Conservation (phyloP, 2,113 vertebrate genomes). For the Leptodactylus fuscus region DNA sequence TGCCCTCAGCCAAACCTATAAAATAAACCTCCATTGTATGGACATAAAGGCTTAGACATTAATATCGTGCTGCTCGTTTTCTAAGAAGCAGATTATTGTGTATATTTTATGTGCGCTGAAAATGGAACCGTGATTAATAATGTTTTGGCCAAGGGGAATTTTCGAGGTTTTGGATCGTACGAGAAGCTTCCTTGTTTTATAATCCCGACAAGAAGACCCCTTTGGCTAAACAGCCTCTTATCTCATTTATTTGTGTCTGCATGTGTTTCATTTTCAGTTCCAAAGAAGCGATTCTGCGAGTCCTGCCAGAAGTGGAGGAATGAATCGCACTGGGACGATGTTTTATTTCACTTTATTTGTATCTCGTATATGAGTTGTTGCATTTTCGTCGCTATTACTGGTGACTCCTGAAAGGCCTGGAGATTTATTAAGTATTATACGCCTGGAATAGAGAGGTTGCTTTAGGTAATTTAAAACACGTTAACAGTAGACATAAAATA, state of each 20-base stretch:
- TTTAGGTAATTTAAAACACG: conserved; percentile 60
- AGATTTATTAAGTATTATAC: conserved; percentile 59
- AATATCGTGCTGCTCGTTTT: background rate
- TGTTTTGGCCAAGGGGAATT: conserved; percentile 57
- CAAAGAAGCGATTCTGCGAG: background rate
- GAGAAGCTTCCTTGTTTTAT: conserved; percentile 60
- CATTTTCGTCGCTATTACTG: conserved; percentile 44
- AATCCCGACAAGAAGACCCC: conserved; percentile 58
- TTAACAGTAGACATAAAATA: conserved; percentile 60
- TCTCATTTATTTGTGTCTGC: conserved; percentile 55
- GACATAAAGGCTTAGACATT: too few relatives aligned
- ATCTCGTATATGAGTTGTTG: conserved; percentile 32
- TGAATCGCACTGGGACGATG: conserved; percentile 15
- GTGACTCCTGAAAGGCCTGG: conserved; percentile 44
- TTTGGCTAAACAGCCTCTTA: conserved; percentile 57
- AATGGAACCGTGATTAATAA: conserved; percentile 61
- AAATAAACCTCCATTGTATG: too few relatives aligned
- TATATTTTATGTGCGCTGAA: conserved; percentile 57
- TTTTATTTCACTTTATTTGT: conserved; percentile 38
- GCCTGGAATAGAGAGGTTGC: conserved; percentile 43
- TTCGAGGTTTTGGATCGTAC: conserved; percentile 59
- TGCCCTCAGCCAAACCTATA: too few relatives aligned
- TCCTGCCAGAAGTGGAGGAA: conserved; percentile 10
- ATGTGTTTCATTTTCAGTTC: conserved; percentile 53
- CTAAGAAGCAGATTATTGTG: background rate